A percentile compares a stretch with the other conserved stretches of the same genome.
These are phyloP conservation scores for Bombus picipes DNA, from an alignment of 1,140 invertebrate species.

Conservation along the genomic window DNA sequence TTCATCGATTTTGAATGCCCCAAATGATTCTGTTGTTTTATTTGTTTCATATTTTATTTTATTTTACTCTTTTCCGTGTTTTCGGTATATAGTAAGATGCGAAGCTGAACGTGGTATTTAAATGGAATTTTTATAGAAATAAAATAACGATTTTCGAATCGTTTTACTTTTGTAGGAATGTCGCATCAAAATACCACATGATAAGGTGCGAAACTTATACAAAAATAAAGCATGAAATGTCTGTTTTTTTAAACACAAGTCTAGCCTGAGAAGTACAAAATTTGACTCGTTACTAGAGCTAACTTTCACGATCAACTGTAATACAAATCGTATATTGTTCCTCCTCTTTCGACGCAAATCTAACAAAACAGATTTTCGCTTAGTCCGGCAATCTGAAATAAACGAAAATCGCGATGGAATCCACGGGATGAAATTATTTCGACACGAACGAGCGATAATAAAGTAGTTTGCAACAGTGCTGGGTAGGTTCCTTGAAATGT, in stretches of 20 bases:
- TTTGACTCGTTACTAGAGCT: too few species aligned
- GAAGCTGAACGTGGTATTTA: too few species aligned
- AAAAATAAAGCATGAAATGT: too few species aligned
- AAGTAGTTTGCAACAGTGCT: slow-evolving; percentile 77
- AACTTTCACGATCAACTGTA: too few species aligned
- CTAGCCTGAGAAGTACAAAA: too few species aligned
- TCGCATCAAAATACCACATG: too few species aligned
- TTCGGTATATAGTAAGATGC: background rate
- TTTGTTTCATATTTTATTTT: background rate
- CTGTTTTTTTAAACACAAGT: too few species aligned
- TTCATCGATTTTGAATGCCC: background rate
- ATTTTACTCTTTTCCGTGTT: background rate
- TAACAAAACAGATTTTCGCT: background rate
- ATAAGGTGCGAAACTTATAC: too few species aligned
- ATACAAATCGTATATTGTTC: too few species aligned
- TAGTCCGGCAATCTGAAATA: background rate
- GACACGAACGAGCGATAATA: slow-evolving; percentile 68
- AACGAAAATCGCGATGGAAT: background rate
- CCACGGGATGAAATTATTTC: slow-evolving; percentile 32
- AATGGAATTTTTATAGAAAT: too few species aligned
- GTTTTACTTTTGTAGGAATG: too few species aligned
- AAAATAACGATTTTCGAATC: too few species aligned
- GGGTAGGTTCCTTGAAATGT: slow-evolving; percentile 63
- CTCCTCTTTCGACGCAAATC: background rate
- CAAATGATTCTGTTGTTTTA: background rate